A percentile compares a stretch with the other conserved stretches of the same genome.
phyloP scores from a whole-genome alignment of 2,888 invertebrate species.

The Ophioninae sp. region DNA sequence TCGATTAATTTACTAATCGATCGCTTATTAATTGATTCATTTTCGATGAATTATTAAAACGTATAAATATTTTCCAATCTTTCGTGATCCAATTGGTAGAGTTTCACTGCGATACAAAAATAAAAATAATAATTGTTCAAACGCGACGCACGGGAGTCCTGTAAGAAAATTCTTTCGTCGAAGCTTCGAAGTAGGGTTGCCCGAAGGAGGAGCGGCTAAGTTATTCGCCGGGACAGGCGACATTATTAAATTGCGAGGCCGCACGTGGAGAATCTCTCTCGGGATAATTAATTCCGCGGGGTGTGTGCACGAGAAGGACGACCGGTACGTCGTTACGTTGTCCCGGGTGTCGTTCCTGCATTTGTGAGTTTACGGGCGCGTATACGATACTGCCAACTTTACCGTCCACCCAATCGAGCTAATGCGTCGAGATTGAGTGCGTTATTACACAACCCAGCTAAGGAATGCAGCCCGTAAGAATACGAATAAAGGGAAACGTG shows the following conservation, averaged over 20 bases:
- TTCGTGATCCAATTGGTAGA: no score
- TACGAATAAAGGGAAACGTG: background rate
- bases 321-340: constrained; percentile 39
- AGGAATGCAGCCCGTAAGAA: constrained; percentile 64
- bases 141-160: no score
- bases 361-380: constrained; percentile 7
- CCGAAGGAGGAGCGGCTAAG: no score
- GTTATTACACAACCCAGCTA: constrained; percentile 67
- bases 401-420: constrained; percentile 68
- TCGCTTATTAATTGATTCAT: no score
- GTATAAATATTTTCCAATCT: no score
- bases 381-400: constrained; percentile 20
- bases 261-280: constrained; percentile 36
- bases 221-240: background rate
- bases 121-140: no score
- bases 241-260: constrained; percentile 40
- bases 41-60: no score
- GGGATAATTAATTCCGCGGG: constrained; percentile 48
- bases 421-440: constrained; percentile 70
- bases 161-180: no score
- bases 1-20: no score
- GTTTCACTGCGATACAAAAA: no score
- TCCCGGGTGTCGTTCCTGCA: constrained; percentile 31
- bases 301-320: constrained; percentile 41
- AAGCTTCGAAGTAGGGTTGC: no score